A percentile compares a stretch with the other conserved stretches of the same genome.
phyloP scores from a whole-genome alignment of 1,140 invertebrate species.

The Pseudomyrmex dendroicus region DNA sequence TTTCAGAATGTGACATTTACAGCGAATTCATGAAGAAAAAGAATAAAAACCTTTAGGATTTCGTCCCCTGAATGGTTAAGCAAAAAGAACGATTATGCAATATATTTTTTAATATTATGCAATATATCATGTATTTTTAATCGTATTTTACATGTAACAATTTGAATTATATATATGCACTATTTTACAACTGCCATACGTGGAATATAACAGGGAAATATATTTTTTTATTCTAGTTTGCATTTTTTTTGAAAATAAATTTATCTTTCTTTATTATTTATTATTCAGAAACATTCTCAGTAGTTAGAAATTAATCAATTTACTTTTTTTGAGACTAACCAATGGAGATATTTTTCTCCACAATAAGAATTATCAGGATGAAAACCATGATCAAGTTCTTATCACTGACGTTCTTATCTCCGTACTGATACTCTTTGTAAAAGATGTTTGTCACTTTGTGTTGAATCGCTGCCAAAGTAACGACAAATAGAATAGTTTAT shows the following conservation, averaged over 20 bases:
- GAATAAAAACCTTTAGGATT: constrained; percentile 17
- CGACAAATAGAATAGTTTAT: not conserved
- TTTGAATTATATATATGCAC: constrained; percentile 43
- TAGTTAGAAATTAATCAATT: not conserved
- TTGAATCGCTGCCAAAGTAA: not conserved
- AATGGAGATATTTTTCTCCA: too few relatives aligned
- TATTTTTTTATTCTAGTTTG: constrained; percentile 66
- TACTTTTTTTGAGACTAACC: not conserved
- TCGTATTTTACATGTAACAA: constrained; percentile 32
- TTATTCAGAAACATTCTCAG: not conserved
- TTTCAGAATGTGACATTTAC: constrained; percentile 84
- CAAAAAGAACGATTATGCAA: constrained; percentile 22
- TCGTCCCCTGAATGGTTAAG: not conserved
- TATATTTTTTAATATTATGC: constrained; percentile 24
- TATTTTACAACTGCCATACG: constrained; percentile 53
- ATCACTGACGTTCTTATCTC: not conserved
- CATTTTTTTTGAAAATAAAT: constrained; percentile 64
- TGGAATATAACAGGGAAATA: constrained; percentile 41
- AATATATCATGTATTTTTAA: constrained; percentile 26
- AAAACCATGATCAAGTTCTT: not conserved
- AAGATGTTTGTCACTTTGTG: not conserved
- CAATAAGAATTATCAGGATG: not conserved
- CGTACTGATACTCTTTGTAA: not conserved
- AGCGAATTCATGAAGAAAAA: constrained; percentile 81
- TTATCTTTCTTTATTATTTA: constrained; percentile 54